A percentile compares a stretch with the other conserved stretches of the same genome.
Conservation (phyloP, 2,888 invertebrate species). For the Drosophila kuntzei region DNA sequence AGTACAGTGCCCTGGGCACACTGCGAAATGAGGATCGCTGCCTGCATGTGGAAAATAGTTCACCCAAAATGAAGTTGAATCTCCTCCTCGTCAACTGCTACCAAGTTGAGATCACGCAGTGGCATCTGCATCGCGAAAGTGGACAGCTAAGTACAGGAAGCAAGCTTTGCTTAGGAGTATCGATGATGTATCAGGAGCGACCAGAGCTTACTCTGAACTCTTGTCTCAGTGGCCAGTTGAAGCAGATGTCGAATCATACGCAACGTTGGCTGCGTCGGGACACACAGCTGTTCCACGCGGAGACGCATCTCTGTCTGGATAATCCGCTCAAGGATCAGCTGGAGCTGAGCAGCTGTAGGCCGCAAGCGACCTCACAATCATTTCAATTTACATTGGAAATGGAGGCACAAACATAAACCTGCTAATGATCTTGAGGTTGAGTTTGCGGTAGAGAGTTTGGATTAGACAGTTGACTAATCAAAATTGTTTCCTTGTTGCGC, state of each 20-base stretch:
- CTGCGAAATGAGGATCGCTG: conserved; percentile 80
- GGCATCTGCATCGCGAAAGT: conserved; percentile 72
- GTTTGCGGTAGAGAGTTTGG: conserved; percentile 3
- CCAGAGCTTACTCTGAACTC: conserved; percentile 25
- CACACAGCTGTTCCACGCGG: conserved; percentile 77
- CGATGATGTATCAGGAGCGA: not conserved
- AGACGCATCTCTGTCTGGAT: conserved; percentile 82
- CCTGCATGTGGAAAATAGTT: conserved; percentile 49
- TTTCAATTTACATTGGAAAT: conserved; percentile 84
- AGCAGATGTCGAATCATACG: conserved; percentile 4
- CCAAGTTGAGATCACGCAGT: conserved; percentile 68
- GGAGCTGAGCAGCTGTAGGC: conserved; percentile 77
- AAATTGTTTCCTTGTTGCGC: conserved; percentile 60
- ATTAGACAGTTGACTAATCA: conserved; percentile 46
- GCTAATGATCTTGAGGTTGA: conserved; percentile 14
- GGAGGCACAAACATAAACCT: conserved; percentile 62
- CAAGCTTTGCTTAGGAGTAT: conserved; percentile 68
- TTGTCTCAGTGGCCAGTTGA: conserved; percentile 21
- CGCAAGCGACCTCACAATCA: conserved; percentile 80
- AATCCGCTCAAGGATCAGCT: conserved; percentile 76
- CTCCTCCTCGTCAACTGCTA: conserved; percentile 70
- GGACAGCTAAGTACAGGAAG: conserved; percentile 66
- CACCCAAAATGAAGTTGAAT: conserved; percentile 19
- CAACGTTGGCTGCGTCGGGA: conserved; percentile 82
- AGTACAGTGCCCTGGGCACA: conserved; percentile 82